Base-by-base conservation (phyloP, 2,888 invertebrate species). In the Chironomus tentans region DNA sequence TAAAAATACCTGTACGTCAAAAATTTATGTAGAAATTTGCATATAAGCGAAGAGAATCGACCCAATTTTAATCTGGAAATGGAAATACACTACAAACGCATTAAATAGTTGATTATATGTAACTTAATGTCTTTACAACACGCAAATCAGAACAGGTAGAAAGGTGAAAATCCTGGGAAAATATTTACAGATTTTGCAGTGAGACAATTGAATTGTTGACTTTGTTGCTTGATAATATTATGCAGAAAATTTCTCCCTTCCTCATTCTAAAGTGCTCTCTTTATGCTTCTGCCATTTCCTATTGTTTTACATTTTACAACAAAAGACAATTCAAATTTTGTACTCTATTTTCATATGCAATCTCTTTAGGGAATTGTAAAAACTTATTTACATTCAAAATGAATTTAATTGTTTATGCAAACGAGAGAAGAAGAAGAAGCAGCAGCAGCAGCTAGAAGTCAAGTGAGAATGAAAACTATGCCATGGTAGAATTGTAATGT, bases 321-420 rank as follows among this genome's bases (percentile, higher is more conserved):
- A 56, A 15, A 56, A 56, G 18, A 56, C 18, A 56, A 15, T 15
- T 56, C 56, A 38, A 38, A 38, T 38, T 28, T 10, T 38, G 38
- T 38, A 38, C 10, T 38, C 10, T 10, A 10, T 38, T 38, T 38
- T 38, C 15, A 56, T 15, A 56, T 18, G 10, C 21, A 13, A 65
- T 24, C 7, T 65, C 22, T 65, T 22, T 24, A 13, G 65, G 24
- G 65, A 65, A 56, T 15, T 56, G 56, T 56, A 56, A 56, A 18
- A 56, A 18, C 18, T 18, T n/a, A 71, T 71, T 56, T 47, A 22
- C 71, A 24, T 68, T 72, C 22, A 70, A 48, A 70, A n/a, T 71
- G 28, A 10, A 24, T 24, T 61, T 72, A 72, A 72, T 72, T 72
- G 28, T 28, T 18, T 56, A 61, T 72, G 38, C 56, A 72, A 72